These are phyloP conservation scores for Megamerina dolium DNA, from an alignment of 2,888 invertebrate genomes.

Conservation along the genomic window DNA sequence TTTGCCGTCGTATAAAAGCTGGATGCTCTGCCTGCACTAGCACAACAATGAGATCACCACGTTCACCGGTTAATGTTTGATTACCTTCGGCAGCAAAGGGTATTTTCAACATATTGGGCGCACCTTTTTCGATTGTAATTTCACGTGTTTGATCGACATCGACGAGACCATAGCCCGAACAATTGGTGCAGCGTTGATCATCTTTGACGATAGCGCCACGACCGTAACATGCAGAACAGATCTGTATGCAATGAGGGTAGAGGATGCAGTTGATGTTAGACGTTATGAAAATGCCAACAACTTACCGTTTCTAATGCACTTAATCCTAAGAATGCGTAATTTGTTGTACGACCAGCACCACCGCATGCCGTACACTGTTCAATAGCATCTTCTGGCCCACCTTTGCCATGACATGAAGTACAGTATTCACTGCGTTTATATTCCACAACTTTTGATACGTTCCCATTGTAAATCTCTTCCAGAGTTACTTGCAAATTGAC, in stretches of 20 bases:
- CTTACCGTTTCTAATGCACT: slow-evolving; percentile 53
- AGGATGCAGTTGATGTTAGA: background rate
- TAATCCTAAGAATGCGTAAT: slow-evolving; percentile 47
- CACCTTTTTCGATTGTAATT: slow-evolving; percentile 84
- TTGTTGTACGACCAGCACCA: slow-evolving; percentile 43
- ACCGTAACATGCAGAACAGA: slow-evolving; percentile 60
- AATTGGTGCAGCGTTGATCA: slow-evolving; percentile 74
- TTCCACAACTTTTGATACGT: slow-evolving; percentile 55
- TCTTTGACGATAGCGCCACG: slow-evolving; percentile 71
- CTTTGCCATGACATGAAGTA: slow-evolving; percentile 38
- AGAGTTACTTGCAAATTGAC: slow-evolving; percentile 78
- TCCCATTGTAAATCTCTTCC: slow-evolving; percentile 88
- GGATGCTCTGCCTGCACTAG: slow-evolving; percentile 76
- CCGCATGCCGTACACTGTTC: slow-evolving; percentile 33
- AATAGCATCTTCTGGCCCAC: slow-evolving; percentile 32
- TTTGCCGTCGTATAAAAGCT: slow-evolving; percentile 68
- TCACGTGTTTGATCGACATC: slow-evolving; percentile 79
- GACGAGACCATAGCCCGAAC: slow-evolving; percentile 77
- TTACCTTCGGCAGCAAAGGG: slow-evolving; percentile 84
- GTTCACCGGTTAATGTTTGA: slow-evolving; percentile 77
- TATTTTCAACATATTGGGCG: slow-evolving; percentile 80
- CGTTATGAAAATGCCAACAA: slow-evolving; percentile 30
- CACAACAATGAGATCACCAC: slow-evolving; percentile 86
- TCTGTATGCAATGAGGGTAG: slow-evolving; percentile 22
- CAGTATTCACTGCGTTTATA: slow-evolving; percentile 40